Evolutionary conservation across 1,140 invertebrate genomes (phyloP), one percentile per base, ranked within the genome.

Genomic region (Asbolus verrucosus): DNA sequence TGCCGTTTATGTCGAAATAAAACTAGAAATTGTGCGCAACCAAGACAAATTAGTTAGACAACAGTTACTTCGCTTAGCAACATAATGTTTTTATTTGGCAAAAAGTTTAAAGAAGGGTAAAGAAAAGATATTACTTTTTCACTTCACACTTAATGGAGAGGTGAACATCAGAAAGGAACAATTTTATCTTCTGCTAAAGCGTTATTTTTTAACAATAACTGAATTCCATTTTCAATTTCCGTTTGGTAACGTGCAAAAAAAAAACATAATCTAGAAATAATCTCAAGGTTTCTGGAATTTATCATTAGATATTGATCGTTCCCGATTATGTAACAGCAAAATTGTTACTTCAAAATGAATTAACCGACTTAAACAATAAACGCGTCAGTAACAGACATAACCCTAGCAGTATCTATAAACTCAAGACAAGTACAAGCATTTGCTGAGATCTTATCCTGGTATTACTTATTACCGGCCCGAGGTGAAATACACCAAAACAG

Each of bases 181-280:
- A n/a, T 54, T 54, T 54, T 30, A 54, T 54, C 46, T 54, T 16
- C 16, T 11, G 14, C 19, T 54, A 11, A 27, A 13, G 41, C 6
- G 18, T 36, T 27, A 21, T 54, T 27, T 54, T 46, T 46, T 19
- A 14, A 27, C 46, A 16, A 54, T 54, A 54, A 54, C n/a, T 54
- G 46, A 14, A 54, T 54, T 54, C 46, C 46, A 54, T 27, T 54
- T 54, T 27, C 46, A 54, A 54, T 54, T 54, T 54, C 46, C 46
- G 46, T 27, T 54, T 54, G 43, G 21, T 19, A 16, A 27, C 9
- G 21, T 54, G 19, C 14, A n/a, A 54, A 54, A 46, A n/a, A n/a
- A n/a, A 54, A 54, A 54, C 27, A n/a, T 54, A 54, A 24, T 54
- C 27, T 21, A 27, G 21, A 27, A 27, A 4, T 24, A 54, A 54